These are phyloP conservation scores for Muraenolepis orangiensis DNA, from an alignment of 2,797 vertebrate species.

Conservation along the genomic window DNA sequence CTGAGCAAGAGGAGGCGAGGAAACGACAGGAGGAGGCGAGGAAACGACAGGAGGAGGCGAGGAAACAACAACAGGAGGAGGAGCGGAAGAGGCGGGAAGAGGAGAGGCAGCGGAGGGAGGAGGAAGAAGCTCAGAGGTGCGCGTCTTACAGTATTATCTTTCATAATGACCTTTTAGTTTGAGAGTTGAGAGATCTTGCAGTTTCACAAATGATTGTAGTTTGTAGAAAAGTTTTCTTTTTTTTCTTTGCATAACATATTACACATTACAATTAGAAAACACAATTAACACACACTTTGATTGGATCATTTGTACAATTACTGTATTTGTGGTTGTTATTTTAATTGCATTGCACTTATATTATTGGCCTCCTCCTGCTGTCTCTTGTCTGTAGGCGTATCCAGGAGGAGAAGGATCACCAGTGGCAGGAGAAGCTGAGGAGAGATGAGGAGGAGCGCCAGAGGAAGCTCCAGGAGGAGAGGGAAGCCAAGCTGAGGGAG, in stretches of 20 bases:
- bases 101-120: conserved; percentile 30
- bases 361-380: neutral
- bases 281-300: neutral
- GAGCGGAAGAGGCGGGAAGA: conserved; percentile 14
- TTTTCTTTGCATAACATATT: neutral
- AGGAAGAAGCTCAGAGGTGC: conserved; percentile 65
- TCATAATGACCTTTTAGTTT: neutral
- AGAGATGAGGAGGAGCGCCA: conserved; percentile 73
- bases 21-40: conserved; percentile 77
- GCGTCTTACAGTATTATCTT: neutral
- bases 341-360: neutral
- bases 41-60: conserved; percentile 15
- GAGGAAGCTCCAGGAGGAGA: conserved; percentile 69
- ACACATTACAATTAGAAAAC: neutral
- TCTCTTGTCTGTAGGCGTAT: conserved; percentile 49
- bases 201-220: neutral
- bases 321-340: neutral
- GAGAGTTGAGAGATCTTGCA: neutral
- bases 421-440: conserved; percentile 83
- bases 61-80: conserved; percentile 41
- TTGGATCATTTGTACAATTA: neutral
- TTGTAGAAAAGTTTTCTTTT: neutral
- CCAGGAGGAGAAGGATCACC: conserved; percentile 84
- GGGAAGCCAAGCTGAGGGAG: conserved; percentile 69
- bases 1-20: conserved; percentile 76